phyloP scores from a whole-genome alignment of 2,888 invertebrate species.

The Gerris lacustris region DNA sequence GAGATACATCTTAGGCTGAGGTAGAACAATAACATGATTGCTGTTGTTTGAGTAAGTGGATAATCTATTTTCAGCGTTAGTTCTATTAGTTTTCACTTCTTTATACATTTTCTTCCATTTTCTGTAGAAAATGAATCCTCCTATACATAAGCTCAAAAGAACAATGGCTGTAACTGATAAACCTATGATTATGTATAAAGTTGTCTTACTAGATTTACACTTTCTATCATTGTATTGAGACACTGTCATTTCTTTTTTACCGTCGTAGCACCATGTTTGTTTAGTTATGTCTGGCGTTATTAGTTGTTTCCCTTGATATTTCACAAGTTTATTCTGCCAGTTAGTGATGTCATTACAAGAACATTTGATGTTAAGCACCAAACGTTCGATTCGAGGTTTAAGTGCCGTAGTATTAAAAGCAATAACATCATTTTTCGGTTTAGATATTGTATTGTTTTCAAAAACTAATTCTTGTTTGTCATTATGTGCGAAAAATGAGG shows the following conservation, averaged over 20 bases:
- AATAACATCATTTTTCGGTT: slow-evolving; percentile 46
- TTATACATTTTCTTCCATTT: slow-evolving; percentile 6
- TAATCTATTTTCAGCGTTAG: slow-evolving; percentile 15
- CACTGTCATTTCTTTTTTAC: slow-evolving; percentile 13
- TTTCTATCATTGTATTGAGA: slow-evolving; percentile 20
- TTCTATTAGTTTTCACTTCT: not conserved
- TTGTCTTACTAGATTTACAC: slow-evolving; percentile 17
- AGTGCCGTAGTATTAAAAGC: slow-evolving; percentile 46
- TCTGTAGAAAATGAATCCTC: not conserved
- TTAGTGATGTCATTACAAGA: slow-evolving; percentile 42
- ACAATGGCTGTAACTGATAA: slow-evolving; percentile 14
- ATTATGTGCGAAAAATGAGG: slow-evolving; percentile 19
- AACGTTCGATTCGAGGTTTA: slow-evolving; percentile 44
- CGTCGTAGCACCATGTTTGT: slow-evolving; percentile 25
- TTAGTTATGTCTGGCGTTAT: slow-evolving; percentile 21
- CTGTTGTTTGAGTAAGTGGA: slow-evolving; percentile 22
- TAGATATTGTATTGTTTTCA: slow-evolving; percentile 50
- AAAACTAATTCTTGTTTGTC: slow-evolving; percentile 45
- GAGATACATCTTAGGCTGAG: slow-evolving; percentile 67
- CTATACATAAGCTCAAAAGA: slow-evolving; percentile 7
- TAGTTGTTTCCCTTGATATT: slow-evolving; percentile 22
- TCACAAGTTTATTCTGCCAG: slow-evolving; percentile 29
- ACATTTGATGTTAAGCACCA: slow-evolving; percentile 49
- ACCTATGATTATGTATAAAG: slow-evolving; percentile 11
- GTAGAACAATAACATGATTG: slow-evolving; percentile 49